phyloP scores from a whole-genome alignment of 1,140 invertebrate species.

The Oreohelix idahoensis region DNA sequence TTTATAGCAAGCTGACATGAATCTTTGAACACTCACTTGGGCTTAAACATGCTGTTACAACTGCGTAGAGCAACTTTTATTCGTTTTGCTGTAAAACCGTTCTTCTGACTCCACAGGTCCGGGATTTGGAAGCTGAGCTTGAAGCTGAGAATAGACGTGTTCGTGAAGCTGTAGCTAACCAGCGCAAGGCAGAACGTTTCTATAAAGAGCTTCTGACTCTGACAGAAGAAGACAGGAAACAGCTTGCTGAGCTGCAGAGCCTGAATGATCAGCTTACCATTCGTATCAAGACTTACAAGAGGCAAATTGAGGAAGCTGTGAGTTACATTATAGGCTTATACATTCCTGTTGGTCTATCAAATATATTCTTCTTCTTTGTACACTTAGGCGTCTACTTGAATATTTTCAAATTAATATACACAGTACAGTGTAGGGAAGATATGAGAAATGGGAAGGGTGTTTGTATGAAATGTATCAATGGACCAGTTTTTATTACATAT shows the following conservation, averaged over 20 bases:
- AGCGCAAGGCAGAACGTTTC: constrained; percentile 69
- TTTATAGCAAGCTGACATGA: too few relatives aligned
- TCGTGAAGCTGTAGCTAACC: constrained; percentile 64
- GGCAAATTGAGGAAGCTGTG: constrained; percentile 73
- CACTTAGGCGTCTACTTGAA: too few relatives aligned
- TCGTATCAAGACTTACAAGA: constrained; percentile 71
- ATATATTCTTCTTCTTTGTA: too few relatives aligned
- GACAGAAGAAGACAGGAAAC: constrained; percentile 68
- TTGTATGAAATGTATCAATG: too few relatives aligned
- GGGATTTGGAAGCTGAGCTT: constrained; percentile 72
- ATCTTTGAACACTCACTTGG: too few relatives aligned
- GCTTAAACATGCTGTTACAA: too few relatives aligned
- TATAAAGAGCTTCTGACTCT: constrained; percentile 64
- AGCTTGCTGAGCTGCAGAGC: constrained; percentile 65
- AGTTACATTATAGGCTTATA: constrained; percentile 46
- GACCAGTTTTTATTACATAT: too few relatives aligned
- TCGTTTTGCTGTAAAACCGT: not conserved
- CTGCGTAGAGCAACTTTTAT: too few relatives aligned
- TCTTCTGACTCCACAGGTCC: constrained; percentile 54
- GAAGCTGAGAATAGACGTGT: constrained; percentile 70
- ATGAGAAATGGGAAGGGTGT: too few relatives aligned
- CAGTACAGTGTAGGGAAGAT: too few relatives aligned
- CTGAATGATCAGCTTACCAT: constrained; percentile 67
- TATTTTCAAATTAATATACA: too few relatives aligned
- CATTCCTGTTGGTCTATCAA: too few relatives aligned